Percentiles rank a stretch among this genome's conserved stretches.
These are phyloP conservation scores for Malurus melanocephalus DNA, from an alignment of 2,113 vertebrate species.

Conservation along the genomic window DNA sequence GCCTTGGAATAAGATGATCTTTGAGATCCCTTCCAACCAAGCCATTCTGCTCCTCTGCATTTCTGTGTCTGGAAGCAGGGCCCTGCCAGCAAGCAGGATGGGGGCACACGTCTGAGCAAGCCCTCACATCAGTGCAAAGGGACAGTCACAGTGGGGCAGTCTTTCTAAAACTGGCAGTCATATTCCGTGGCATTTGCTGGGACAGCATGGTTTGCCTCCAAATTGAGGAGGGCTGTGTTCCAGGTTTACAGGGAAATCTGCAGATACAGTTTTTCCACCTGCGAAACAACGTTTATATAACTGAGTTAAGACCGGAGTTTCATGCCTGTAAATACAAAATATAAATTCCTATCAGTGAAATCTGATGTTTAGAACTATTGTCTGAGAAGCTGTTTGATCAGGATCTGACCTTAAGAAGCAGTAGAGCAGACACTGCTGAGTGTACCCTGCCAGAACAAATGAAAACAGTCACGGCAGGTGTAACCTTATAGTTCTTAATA, in stretches of 20 bases:
- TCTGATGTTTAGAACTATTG: neutral
- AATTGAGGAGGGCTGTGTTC: accelerated
- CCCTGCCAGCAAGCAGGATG: accelerated
- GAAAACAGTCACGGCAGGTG: neutral
- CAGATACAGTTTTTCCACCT: neutral
- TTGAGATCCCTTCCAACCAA: neutral
- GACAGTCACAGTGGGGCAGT: neutral
- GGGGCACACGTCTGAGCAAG: accelerated
- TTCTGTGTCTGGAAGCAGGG: neutral
- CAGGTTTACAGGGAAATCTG: neutral
- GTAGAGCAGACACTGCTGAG: neutral
- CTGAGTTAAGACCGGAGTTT: neutral
- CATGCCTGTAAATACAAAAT: neutral
- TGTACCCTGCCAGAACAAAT: neutral
- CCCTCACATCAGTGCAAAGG: accelerated
- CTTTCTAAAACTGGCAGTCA: neutral
- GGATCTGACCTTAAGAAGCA: constrained; percentile 7
- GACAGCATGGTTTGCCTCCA: neutral
- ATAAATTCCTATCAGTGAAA: neutral
- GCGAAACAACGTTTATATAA: neutral
- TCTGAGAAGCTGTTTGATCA: neutral
- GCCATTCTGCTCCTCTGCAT: neutral
- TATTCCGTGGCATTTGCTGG: neutral
- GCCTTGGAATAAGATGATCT: no score
- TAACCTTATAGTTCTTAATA: neutral